Conservation (phyloP, 2,113 vertebrate genomes). For the Indicator maculatus region DNA sequence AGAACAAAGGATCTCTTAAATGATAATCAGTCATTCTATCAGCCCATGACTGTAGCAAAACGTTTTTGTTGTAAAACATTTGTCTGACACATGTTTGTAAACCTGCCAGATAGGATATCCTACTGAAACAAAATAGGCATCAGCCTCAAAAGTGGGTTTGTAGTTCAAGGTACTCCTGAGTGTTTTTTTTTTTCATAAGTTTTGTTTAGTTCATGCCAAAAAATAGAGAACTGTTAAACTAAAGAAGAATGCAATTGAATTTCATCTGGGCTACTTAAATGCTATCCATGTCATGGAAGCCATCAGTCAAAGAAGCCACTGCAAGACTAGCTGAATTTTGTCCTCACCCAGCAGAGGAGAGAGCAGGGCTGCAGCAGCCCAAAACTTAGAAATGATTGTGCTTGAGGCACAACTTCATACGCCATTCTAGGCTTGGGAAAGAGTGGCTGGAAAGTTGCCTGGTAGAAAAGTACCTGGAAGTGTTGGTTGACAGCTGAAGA, state of each 20-base stretch:
- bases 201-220: neutral
- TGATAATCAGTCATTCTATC: constrained; percentile 59
- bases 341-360: neutral
- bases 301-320: accelerated
- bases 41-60: constrained; percentile 54
- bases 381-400: neutral
- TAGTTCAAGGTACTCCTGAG: neutral
- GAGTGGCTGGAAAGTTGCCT: too few species aligned
- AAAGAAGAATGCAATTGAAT: neutral
- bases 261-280: neutral
- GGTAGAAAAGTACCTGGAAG: too few species aligned
- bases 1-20: constrained; percentile 71
- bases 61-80: constrained; percentile 69
- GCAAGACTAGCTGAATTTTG: neutral
- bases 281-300: accelerated
- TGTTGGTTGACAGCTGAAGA: too few species aligned
- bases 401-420: too few species aligned
- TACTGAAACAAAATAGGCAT: constrained; percentile 36
- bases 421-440: too few species aligned
- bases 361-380: neutral
- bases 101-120: constrained; percentile 64
- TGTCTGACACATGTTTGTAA: constrained; percentile 68
- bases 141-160: neutral
- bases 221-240: neutral
- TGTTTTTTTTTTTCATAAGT: neutral